Base-by-base conservation (phyloP, 2,888 invertebrate species). In the Bedellia somnulentella region DNA sequence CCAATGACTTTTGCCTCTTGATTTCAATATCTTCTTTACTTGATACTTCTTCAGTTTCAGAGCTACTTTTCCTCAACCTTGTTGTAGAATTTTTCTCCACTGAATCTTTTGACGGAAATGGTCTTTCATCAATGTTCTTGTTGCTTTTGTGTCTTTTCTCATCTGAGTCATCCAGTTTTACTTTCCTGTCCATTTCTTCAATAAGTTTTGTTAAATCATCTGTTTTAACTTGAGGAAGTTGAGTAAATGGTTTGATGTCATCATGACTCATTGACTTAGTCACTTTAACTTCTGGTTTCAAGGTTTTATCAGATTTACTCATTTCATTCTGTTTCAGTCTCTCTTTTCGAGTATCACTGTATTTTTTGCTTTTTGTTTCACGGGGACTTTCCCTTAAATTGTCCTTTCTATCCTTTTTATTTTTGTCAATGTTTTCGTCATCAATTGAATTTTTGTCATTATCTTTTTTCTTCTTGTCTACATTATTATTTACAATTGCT, bases 1-100 rank as follows among this genome's bases (percentile, higher is more conserved):
- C 81, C 13, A 80, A 54, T 26, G 80, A 80, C 37, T 78, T 80
- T 40, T 81, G 80, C 34, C 80, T 64, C 37, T 68, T 70, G 9
- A 80, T 52, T 17, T 47, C 51, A 31, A 47, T 43, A 3, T 73
- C 79, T 15, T 63, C 63, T 35, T 55, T 61, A n/a, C 40, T 23
- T 8, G 47, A 39, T 14, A 47, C 35, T 34, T 66, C 70, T 22
- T 52, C 51, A n/a, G 62, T 66, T 10, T 68, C 76, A 23, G 67
- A 42, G 40, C 76, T 77, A 36, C 57, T 66, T 31, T 70, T 57
- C 35, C 76, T 56, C 28, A 55, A 40, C 39, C 56, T 61, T n/a
- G n/a, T n/a, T n/a, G n/a, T n/a, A n/a, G n/a, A n/a, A n/a, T n/a
- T n/a, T n/a, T n/a, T n/a, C n/a, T n/a, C n/a, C n/a, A n/a, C n/a